These are phyloP conservation scores for Phainopepla nitens DNA, from an alignment of 2,113 vertebrate species.

Conservation along the genomic window DNA sequence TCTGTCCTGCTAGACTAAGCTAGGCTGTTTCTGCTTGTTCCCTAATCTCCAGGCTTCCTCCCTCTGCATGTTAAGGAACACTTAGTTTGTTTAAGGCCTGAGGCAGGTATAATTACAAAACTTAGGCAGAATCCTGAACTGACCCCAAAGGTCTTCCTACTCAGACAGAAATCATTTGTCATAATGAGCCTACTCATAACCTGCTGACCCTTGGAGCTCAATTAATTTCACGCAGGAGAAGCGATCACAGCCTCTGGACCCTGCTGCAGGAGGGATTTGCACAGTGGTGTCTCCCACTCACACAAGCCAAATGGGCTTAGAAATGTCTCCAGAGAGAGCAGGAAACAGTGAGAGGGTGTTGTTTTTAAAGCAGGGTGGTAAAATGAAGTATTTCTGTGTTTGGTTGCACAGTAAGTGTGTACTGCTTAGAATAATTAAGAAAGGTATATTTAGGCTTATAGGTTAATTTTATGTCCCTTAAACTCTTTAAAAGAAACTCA, in stretches of 20 bases:
- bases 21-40: background rate
- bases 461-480: background rate
- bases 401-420: background rate
- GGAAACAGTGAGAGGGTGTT: background rate
- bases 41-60: slow-evolving; percentile 43
- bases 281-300: background rate
- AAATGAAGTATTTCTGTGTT: background rate
- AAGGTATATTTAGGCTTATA: background rate
- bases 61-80: slow-evolving; percentile 25
- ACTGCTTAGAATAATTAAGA: background rate
- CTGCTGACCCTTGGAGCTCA: slow-evolving; percentile 64
- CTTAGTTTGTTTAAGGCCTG: slow-evolving; percentile 64
- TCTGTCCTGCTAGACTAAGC: background rate
- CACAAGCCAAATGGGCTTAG: background rate
- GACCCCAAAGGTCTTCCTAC: slow-evolving; percentile 68
- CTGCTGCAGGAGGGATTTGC: slow-evolving; percentile 20
- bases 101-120: slow-evolving; percentile 68
- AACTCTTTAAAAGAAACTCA: background rate
- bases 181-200: slow-evolving; percentile 67
- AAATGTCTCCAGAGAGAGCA: background rate
- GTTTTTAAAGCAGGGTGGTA: background rate
- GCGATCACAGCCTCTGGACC: slow-evolving; percentile 29
- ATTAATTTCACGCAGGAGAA: slow-evolving; percentile 70
- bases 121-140: slow-evolving; percentile 61
- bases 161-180: slow-evolving; percentile 73